Percentiles rank a stretch among this genome's conserved stretches.
These are phyloP conservation scores for Fulica atra DNA, from an alignment of 2,113 vertebrate species.

Conservation along the genomic window DNA sequence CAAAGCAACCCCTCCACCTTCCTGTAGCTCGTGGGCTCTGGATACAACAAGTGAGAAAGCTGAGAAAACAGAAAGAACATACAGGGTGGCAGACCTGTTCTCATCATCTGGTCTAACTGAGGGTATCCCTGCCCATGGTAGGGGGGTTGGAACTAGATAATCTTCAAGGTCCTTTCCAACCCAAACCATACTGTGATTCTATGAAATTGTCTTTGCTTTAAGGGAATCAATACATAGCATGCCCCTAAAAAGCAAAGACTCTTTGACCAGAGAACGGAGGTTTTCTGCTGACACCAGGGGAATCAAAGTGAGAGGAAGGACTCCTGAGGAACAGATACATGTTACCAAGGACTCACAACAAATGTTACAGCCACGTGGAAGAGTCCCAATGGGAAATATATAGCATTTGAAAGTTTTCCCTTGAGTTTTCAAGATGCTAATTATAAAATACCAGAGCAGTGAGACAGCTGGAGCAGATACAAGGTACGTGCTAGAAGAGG, in stretches of 20 bases:
- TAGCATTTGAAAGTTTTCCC: not conserved
- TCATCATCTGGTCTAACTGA: not conserved
- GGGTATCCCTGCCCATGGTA: too few species aligned
- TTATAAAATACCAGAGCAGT: conserved; percentile 35
- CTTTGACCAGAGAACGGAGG: not conserved
- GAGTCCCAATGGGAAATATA: not conserved
- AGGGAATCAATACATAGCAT: not conserved
- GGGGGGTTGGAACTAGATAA: too few species aligned
- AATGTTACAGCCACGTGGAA: not conserved
- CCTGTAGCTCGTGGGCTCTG: fast-evolving
- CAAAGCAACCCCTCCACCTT: not conserved
- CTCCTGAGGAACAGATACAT: not conserved
- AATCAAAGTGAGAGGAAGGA: not conserved
- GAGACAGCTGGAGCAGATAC: conserved; percentile 5
- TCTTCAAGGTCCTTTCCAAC: too few species aligned
- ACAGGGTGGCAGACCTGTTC: not conserved
- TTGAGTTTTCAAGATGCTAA: conserved; percentile 11
- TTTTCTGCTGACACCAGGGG: not conserved
- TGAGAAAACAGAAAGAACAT: not conserved
- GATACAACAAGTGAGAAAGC: fast-evolving
- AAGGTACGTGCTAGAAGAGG: not conserved
- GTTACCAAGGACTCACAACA: conserved; percentile 10
- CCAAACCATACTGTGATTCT: too few species aligned
- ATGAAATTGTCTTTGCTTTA: not conserved
- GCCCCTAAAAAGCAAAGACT: not conserved